These are phyloP conservation scores for Melieria picta DNA, from an alignment of 2,888 invertebrate genomes.

Conservation along the genomic window DNA sequence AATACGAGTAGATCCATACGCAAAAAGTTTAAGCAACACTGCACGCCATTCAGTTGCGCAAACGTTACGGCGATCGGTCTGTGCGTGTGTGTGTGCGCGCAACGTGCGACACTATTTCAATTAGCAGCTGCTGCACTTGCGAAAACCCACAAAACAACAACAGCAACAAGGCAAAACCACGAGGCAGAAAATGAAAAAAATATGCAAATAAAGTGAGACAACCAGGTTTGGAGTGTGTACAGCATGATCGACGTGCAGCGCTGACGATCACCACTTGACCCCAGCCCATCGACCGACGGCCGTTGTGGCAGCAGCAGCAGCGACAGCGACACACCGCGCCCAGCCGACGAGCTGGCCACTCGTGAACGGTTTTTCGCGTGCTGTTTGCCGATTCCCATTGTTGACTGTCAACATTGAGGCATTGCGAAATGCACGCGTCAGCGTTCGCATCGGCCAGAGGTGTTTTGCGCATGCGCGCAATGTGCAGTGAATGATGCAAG, in stretches of 20 bases:
- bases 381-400: constrained; percentile 14
- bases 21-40: neutral
- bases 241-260: constrained; percentile 3
- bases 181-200: neutral
- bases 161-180: constrained; percentile 47
- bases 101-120: constrained; percentile 57
- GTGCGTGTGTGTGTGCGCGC: constrained; percentile 54
- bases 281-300: constrained; percentile 44
- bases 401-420: constrained; percentile 21
- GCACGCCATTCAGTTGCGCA: constrained; percentile 47
- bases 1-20: neutral
- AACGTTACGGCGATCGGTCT: constrained; percentile 44
- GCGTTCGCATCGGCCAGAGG: neutral
- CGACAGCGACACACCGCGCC: constrained; percentile 9
- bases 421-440: constrained; percentile 12
- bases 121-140: constrained; percentile 55
- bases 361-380: constrained; percentile 25
- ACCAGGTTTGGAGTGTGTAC: neutral
- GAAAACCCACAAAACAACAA: constrained; percentile 31
- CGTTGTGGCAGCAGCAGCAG: constrained; percentile 43
- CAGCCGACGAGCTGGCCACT: constrained; percentile 19
- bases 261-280: constrained; percentile 35
- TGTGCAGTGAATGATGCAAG: constrained; percentile 14
- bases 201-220: constrained; percentile 45
- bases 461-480: neutral